phyloP scores from a whole-genome alignment of 2,797 vertebrate species.

The Cossypha dichroa region DNA sequence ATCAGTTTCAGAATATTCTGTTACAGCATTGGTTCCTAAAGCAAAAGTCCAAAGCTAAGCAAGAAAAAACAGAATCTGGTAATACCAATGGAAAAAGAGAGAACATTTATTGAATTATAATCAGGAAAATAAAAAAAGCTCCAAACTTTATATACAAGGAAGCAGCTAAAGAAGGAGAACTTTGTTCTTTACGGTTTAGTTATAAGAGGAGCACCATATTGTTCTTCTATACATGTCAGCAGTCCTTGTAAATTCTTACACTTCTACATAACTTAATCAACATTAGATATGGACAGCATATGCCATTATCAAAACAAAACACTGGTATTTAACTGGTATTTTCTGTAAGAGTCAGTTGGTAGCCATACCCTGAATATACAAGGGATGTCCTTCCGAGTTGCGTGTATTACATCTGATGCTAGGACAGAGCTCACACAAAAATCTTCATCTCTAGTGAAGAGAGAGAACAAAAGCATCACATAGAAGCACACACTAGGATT shows the following conservation, averaged over 20 bases:
- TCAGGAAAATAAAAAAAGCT: neutral
- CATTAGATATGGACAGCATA: neutral
- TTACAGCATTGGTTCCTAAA: neutral
- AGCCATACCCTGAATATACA: slow-evolving; percentile 92
- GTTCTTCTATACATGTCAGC: neutral
- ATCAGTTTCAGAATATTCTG: neutral
- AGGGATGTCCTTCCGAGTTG: slow-evolving; percentile 92
- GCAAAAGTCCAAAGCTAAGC: neutral
- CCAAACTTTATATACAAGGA: neutral
- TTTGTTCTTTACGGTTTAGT: neutral
- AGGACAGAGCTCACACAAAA: slow-evolving; percentile 95
- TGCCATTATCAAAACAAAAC: neutral
- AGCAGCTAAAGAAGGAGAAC: neutral
- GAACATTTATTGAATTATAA: neutral
- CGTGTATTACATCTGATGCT: slow-evolving; percentile 94
- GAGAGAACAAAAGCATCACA: slow-evolving; percentile 19
- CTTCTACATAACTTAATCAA: neutral
- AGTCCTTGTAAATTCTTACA: neutral
- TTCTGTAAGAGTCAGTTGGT: neutral
- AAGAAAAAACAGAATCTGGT: neutral
- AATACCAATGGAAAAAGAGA: neutral
- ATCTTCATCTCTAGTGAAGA: slow-evolving; percentile 88
- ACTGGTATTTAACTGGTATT: neutral
- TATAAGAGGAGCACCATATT: neutral
- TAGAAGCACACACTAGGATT: neutral